phyloP scores from a whole-genome alignment of 2,888 invertebrate genomes.

The Pachymerium ferrugineum region DNA sequence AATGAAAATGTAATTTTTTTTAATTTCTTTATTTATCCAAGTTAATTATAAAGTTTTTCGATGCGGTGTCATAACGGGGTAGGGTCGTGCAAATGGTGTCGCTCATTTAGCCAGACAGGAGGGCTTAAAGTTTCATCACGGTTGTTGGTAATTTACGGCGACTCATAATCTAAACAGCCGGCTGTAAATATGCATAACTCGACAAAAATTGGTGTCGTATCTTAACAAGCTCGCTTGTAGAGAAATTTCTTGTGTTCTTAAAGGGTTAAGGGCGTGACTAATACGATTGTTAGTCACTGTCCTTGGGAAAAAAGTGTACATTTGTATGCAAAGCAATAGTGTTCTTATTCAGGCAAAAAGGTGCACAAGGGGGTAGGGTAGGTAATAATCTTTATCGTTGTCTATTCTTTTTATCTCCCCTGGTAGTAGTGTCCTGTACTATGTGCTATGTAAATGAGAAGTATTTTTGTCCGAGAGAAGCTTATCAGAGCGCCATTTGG shows the following conservation, averaged over 20 bases:
- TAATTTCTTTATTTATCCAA: not conserved
- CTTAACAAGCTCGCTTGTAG: too few relatives aligned
- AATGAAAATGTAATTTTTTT: not conserved
- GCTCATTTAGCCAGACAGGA: not conserved
- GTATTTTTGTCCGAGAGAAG: not conserved
- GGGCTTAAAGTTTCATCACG: constrained; percentile 15
- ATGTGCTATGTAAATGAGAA: constrained; percentile 15
- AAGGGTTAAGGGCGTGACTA: not conserved
- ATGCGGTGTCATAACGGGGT: not conserved
- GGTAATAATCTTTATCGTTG: not conserved
- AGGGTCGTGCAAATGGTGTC: not conserved
- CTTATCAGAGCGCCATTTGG: constrained; percentile 29
- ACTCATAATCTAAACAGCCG: constrained; percentile 25
- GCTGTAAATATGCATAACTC: constrained; percentile 1
- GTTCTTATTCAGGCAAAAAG: not conserved
- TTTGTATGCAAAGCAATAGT: not conserved
- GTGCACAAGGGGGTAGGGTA: not conserved
- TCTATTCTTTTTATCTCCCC: not conserved
- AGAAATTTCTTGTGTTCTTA: too few relatives aligned
- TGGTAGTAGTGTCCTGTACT: not conserved
- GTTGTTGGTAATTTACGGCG: not conserved
- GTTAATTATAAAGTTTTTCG: not conserved
- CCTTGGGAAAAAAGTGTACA: not conserved
- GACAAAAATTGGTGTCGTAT: not conserved
- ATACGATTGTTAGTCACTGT: too few relatives aligned